Base-by-base conservation (phyloP, 2,113 vertebrate genomes). In the Coryphaenoides rupestris region DNA sequence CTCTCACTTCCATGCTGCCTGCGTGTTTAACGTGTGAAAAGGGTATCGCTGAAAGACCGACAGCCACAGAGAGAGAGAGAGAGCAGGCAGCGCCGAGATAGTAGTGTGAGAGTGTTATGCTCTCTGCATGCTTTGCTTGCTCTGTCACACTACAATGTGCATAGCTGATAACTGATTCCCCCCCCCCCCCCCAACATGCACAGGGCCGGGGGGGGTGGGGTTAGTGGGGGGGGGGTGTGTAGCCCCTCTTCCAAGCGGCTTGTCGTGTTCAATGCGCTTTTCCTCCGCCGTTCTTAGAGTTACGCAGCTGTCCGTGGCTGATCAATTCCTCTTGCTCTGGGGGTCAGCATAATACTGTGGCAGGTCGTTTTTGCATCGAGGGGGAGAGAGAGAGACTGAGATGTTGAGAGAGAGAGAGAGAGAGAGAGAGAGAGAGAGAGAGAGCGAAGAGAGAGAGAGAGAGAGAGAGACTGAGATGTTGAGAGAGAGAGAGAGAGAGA, bases 21-120 rank as follows among this genome's bases (percentile, higher is more conserved):
- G 76, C 75, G 79, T 63, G 23, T 79, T 81, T 81, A 87, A 87
- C 60, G 80, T 86, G 83, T 86, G 84, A 82, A 82, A 40, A 89
- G 86, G 73, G 75, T 75, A 83, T 88, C 89, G 73, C 69, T 60
- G 80, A 69, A 73, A 72, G 73, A 73, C 76, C 80, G 76, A 85
- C 70, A 69, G 66, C 70, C 72, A 62, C 66, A 60, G 54, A 56
- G 66, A 22, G 17, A 59, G 28, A 66, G 63, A 65, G 55, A 68
- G 67, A 81, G 56, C 33, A 40, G 33, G 33, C 33, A 12, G 33
- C 9, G 33, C 33, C 33, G 9, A 19, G 70, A 72, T 58, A 65
- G 62, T 58, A 65, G 62, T 57, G 75, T 69, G 62, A 58, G 77
- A 76, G 68, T 60, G 72, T 78, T 80, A 72, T 67, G 61, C 72